Conservation (phyloP, 2,888 invertebrate species). For the Cylindroiulus punctatus region DNA sequence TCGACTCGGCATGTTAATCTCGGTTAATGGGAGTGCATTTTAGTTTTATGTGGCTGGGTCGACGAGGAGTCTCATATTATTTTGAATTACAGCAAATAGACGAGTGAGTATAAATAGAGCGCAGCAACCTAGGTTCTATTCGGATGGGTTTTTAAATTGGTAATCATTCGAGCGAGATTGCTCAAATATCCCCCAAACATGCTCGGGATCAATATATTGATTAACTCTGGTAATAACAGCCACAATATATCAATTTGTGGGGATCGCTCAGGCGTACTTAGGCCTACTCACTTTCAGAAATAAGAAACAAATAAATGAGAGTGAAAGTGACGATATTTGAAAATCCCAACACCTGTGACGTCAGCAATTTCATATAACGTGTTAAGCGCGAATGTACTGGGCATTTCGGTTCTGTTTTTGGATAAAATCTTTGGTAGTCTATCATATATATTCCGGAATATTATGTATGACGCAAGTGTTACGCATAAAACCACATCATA, state of each 20-base stretch:
- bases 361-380: not conserved
- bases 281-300: constrained; percentile 3
- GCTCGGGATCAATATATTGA: constrained; percentile 19
- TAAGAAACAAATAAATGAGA: not conserved
- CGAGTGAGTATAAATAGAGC: not conserved
- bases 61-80: not conserved
- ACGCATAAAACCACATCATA: no score
- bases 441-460: no score
- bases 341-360: not conserved
- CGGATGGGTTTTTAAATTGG: constrained; percentile 38
- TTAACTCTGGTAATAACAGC: constrained; percentile 42
- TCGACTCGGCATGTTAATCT: not conserved
- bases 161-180: constrained; percentile 38
- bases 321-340: not conserved
- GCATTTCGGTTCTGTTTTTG: not conserved
- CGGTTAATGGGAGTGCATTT: not conserved
- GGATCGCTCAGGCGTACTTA: constrained; percentile 20
- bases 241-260: constrained; percentile 34
- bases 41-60: not conserved
- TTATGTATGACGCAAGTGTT: no score
- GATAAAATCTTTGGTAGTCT: no score
- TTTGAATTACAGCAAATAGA: constrained; percentile 17
- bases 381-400: not conserved
- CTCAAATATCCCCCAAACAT: constrained; percentile 42
- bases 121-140: not conserved